A percentile compares a stretch with the other conserved stretches of the same genome.
Evolutionary conservation across 1,140 invertebrate genomes (phyloP).

Genomic region (Platyscapa corneri): DNA sequence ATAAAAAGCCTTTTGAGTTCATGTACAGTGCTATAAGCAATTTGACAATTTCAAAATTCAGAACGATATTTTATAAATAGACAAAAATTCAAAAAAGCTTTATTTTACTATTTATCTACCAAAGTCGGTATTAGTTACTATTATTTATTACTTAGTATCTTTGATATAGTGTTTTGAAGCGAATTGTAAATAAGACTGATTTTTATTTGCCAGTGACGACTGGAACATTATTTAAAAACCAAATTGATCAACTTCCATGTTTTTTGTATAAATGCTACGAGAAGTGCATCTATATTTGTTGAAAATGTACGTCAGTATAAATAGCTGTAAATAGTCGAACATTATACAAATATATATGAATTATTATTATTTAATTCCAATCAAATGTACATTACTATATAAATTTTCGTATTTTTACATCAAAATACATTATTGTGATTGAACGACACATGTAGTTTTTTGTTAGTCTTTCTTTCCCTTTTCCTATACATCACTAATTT

Average conservation of each 20-base stretch:
- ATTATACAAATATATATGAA: background rate
- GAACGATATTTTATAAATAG: no score
- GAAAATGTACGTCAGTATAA: background rate
- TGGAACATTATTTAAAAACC: background rate
- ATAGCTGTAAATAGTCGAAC: background rate
- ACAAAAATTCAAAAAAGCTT: background rate
- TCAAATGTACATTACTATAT: no score
- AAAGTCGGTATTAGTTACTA: conserved; percentile 48
- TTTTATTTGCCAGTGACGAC: background rate
- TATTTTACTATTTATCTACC: conserved; percentile 7
- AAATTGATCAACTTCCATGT: no score
- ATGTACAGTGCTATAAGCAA: background rate
- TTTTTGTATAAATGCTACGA: background rate
- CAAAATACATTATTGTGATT: no score
- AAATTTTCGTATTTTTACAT: no score
- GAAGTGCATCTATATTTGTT: background rate
- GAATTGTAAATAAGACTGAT: background rate
- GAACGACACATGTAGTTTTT: no score
- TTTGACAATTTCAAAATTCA: background rate
- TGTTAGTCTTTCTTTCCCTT: no score
- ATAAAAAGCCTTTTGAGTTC: background rate
- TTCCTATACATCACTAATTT: no score
- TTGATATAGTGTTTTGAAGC: background rate
- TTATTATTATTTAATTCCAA: no score
- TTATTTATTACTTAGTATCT: background rate